phyloP scores from a whole-genome alignment of 2,113 vertebrate species.

The Pelusios castaneus region DNA sequence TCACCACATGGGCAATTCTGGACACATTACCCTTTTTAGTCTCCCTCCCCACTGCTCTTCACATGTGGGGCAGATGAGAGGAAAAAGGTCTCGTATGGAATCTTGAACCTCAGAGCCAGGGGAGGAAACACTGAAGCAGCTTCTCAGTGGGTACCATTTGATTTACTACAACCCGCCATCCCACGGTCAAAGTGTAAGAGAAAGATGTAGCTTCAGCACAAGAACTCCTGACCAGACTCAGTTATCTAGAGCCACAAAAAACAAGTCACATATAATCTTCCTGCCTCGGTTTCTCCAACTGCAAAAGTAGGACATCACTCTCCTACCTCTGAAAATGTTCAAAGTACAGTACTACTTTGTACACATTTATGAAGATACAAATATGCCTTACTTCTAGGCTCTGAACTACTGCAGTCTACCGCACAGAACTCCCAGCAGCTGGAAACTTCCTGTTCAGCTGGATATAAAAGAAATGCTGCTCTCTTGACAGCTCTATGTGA shows the following conservation, averaged over 20 bases:
- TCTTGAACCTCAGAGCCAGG: background rate
- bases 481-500: background rate
- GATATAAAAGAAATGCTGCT: background rate
- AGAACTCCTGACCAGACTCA: rapidly evolving
- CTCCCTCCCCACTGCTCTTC: background rate
- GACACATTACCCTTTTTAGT: background rate
- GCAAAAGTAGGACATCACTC: background rate
- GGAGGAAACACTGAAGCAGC: background rate
- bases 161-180: background rate
- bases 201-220: background rate
- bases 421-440: background rate
- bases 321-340: background rate
- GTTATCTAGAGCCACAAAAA: rapidly evolving
- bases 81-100: background rate
- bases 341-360: slow-evolving; percentile 11
- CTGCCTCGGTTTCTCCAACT: background rate
- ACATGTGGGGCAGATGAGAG: background rate
- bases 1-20: background rate
- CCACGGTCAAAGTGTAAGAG: background rate
- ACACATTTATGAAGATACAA: background rate
- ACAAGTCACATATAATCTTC: rapidly evolving
- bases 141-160: no score
- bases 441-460: background rate
- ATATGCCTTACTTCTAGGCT: background rate
- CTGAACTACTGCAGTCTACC: background rate